These are phyloP conservation scores for Cotesia typhae DNA, from an alignment of 1,140 invertebrate genomes.

Conservation along the genomic window DNA sequence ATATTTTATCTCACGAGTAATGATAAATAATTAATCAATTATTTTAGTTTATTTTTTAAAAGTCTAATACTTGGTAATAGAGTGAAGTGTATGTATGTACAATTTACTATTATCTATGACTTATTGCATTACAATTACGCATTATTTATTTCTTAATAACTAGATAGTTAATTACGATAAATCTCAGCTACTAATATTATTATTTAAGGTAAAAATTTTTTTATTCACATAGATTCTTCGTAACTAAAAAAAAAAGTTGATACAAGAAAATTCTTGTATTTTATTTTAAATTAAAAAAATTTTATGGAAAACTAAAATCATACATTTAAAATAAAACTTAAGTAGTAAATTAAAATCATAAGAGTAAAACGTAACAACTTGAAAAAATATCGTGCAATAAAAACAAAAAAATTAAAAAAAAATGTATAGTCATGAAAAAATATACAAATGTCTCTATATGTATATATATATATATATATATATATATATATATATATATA, in stretches of 20 bases:
- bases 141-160: constrained; percentile 15
- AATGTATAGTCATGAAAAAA: constrained; percentile 33
- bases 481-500: neutral
- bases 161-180: constrained; percentile 19
- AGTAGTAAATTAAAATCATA: neutral
- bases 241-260: no score
- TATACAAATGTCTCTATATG: constrained; percentile 34
- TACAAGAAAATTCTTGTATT: no score
- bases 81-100: constrained; percentile 40
- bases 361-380: constrained; percentile 8
- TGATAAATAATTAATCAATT: constrained; percentile 6
- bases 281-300: constrained; percentile 7
- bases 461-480: neutral
- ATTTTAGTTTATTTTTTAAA: constrained; percentile 12
- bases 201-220: no score
- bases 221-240: no score
- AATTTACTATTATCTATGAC: constrained; percentile 34
- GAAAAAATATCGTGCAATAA: constrained; percentile 19
- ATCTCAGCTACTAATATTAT: neutral
- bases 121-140: constrained; percentile 29
- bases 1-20: neutral
- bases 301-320: neutral
- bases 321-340: constrained; percentile 1
- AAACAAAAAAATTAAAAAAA: constrained; percentile 19
- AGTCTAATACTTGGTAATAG: constrained; percentile 32